Evolutionary conservation across 2,888 invertebrate genomes (phyloP), one percentile per base, ranked within the genome.

Genomic region (Athetis lepigone): DNA sequence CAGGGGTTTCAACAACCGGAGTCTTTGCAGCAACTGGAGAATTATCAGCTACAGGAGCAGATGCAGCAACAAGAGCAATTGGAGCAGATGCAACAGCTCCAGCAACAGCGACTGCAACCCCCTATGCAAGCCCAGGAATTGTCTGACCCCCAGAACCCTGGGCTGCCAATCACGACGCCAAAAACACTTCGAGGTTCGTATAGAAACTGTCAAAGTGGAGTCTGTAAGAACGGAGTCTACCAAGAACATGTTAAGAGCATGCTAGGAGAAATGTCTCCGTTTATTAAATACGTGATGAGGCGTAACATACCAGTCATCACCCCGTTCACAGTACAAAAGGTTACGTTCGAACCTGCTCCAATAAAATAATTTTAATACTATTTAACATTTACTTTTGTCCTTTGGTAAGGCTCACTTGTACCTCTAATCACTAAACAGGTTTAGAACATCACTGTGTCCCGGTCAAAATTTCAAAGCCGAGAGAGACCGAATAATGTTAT

Each of bases 201-300:
- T 67, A 29, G 11, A 45, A 19, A 39, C 27, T 55, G 55, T 46
- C 27, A 40, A 16, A 39, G 6, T 40, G 39, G 45, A 16, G 16
- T 46, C 23, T 51, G 70, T 58, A 62, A 62, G 8, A 72, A 57
- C 33, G 45, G 58, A 42, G 54, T 69, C 50, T 72, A 70, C 36
- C 51, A 63, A 40, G 51, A 42, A 47, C 64, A 70, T 27, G 33
- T 76, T 39, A 25, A 39, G 42, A 76, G 51, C 33, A 39, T 71
- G 37, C 37, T 71, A 33, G 63, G 57, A n/a, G n/a, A n/a, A n/a
- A n/a, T n/a, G n/a, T n/a, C n/a, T n/a, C n/a, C n/a, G n/a, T n/a
- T n/a, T n/a, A n/a, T n/a, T n/a, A n/a, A n/a, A n/a, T n/a, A n/a
- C n/a, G n/a, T n/a, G n/a, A n/a, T n/a, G n/a, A n/a, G n/a, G n/a